Evolutionary conservation across 2,888 invertebrate genomes (phyloP), one percentile per base, ranked within the genome.

Genomic region (Agapostemon virescens): DNA sequence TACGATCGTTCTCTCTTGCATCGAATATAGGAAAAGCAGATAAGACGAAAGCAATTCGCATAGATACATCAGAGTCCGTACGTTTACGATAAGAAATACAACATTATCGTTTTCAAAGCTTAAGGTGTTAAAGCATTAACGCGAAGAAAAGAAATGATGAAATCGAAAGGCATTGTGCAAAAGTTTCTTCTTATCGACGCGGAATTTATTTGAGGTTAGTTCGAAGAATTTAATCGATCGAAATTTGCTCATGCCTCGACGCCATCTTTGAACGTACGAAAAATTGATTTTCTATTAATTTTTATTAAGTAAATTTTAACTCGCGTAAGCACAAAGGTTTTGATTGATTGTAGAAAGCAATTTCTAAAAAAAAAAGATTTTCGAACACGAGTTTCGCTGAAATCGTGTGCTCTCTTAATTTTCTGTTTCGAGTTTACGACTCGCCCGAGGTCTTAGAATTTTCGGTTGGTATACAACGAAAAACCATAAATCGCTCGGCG

Each of bases 401-500:
- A 55, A 26, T 55, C 55, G 15, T 26, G 26, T 30, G 26, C 55
- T 17, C 55, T 26, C 17, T 36, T 67, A 69, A 78, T 71, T 74
- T 42, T 26, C 49, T 55, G 1, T 26, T 30, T 17, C 9, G 36
- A 20, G 36, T 69, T 75, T 75, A 76, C n/a, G 55, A 64, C 63
- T 63, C n/a, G 63, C 49, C 1, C 69, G 55, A 63, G 79, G 55
- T 63, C 72, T 36, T 69, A 26, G 64, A 23, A 68, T 69, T 64
- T 33, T 76, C 49, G 64, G n/a, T 36, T 42, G 49, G n/a, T 64
- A 42, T 55, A 15, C 58, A 58, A 70, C 68, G 77, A 72, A 81
- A 61, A 81, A 74, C 76, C 78, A 73, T 76, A 74, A 76, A 81
- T 76, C 75, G 55, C 52, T 67, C 75, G 80, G 73, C 64, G 68